Evolutionary conservation across 2,113 vertebrate genomes (phyloP), one percentile per base, ranked within the genome.

Genomic region (Chinchilla lanigera): DNA sequence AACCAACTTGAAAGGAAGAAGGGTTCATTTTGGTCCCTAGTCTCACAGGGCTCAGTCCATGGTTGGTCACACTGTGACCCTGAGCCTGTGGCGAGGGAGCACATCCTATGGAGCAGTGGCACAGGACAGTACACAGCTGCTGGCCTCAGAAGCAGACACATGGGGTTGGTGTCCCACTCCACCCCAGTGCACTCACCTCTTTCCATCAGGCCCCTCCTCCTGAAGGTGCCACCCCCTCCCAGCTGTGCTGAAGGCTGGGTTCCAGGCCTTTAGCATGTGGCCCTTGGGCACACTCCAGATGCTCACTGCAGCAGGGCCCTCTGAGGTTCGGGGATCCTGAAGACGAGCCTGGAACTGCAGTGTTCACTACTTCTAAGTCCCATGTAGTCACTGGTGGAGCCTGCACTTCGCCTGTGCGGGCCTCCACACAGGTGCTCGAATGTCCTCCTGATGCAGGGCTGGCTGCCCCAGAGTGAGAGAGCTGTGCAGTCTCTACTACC

Each of bases 301-400:
- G 24, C n/a, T 41, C 58, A 44, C 56, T 17, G 2, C 4, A 33
- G 14, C 7, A 30, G 6, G 5, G 12, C 28, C 16, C 38, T 30
- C 60, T 3, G 7, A 63, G 82, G 11, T 14, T 7, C 8, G 11
- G 82, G 41, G 19, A 44, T 63, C 22, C 56, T 26, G 33, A 44
- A 69, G 75, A 38, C 52, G 12, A 14, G 1, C 28, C 26, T 12
- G 33, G 50, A 56, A 30, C 11, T 5, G 1, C 22, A 60, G 10
- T 3, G 11, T 0, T 52, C 86, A 16, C 63, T 56, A 16, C 63
- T 56, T 73, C 54, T n/a, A 19, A 54, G 20, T 17, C 47, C 65
- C 19, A 33, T 0, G 0, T 19, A 65, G 28, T 30, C n/a, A 1
- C 1, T 12, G 35, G 20, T 63, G 28, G n/a, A n/a, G 8, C 26